Evolutionary conservation across 2,888 invertebrate species (phyloP).

Genomic region (Caenorhabditis macrosperma): DNA sequence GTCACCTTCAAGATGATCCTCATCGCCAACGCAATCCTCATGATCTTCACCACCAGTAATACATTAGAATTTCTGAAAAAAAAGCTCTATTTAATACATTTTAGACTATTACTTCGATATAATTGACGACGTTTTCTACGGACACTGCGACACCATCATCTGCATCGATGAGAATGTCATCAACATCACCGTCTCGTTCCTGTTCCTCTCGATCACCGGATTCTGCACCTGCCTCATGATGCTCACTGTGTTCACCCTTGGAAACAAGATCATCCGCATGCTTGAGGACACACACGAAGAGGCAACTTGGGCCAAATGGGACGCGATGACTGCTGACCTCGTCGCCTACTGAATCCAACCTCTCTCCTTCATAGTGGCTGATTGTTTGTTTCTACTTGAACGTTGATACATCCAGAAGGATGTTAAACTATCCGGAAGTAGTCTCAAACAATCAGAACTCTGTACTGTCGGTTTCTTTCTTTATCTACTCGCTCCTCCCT

Average conservation of each 20-base stretch:
- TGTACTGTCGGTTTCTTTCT: too few relatives aligned
- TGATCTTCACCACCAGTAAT: constrained; percentile 24
- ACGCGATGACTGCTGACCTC: constrained; percentile 9
- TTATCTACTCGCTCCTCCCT: too few relatives aligned
- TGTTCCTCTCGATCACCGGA: constrained; percentile 3
- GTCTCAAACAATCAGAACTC: too few relatives aligned
- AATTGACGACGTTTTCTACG: neutral
- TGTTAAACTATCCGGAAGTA: too few relatives aligned
- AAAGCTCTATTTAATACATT: neutral
- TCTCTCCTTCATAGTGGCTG: neutral
- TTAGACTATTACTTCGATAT: constrained; percentile 23
- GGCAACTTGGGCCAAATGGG: constrained; percentile 11
- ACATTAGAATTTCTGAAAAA: neutral
- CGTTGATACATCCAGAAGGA: too few relatives aligned
- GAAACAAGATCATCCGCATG: constrained; percentile 17
- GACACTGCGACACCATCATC: constrained; percentile 9
- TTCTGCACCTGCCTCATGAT: constrained; percentile 6
- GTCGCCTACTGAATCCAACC: neutral
- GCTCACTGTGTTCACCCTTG: constrained; percentile 17
- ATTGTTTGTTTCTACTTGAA: neutral
- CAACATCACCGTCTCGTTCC: constrained; percentile 27
- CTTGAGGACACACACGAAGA: constrained; percentile 19
- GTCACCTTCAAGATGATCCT: constrained; percentile 3
- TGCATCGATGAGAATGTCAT: constrained; percentile 5
- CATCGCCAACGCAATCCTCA: neutral